Conservation (phyloP, 2,888 invertebrate species). For the Plebejus melissa region DNA sequence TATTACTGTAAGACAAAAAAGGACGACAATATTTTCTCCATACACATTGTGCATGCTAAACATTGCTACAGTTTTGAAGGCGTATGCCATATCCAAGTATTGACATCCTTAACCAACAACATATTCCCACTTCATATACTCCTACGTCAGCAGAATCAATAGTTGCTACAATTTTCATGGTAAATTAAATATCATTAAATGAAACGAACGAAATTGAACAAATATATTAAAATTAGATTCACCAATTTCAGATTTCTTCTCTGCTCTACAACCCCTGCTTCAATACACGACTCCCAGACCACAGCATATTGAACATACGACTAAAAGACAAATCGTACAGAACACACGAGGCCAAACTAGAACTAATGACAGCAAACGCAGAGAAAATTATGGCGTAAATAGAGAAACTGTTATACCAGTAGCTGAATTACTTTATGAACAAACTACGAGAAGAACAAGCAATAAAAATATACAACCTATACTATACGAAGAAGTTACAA, state of each 20-base stretch:
- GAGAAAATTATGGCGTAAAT: neutral
- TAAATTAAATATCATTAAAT: no score
- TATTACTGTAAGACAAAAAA: no score
- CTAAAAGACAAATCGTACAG: slow-evolving; percentile 10
- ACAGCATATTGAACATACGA: slow-evolving; percentile 21
- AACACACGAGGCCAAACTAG: slow-evolving; percentile 4
- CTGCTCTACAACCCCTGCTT: slow-evolving; percentile 51
- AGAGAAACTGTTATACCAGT: neutral
- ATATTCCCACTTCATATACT: no score
- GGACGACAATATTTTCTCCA: no score
- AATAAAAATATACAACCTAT: slow-evolving; percentile 32
- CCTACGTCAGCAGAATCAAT: no score
- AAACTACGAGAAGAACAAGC: slow-evolving; percentile 5
- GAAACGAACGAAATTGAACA: no score
- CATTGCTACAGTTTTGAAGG: no score
- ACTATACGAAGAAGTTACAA: slow-evolving; percentile 36
- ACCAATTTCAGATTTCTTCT: slow-evolving; percentile 53
- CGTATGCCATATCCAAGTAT: no score
- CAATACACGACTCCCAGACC: slow-evolving; percentile 34
- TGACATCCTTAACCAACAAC: no score
- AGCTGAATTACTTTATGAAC: slow-evolving; percentile 9
- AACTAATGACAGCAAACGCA: neutral
- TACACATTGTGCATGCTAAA: no score
- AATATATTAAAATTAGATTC: neutral
- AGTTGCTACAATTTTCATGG: no score